Conservation (phyloP, 1,140 invertebrate species). For the Leptopilina clavipes region DNA sequence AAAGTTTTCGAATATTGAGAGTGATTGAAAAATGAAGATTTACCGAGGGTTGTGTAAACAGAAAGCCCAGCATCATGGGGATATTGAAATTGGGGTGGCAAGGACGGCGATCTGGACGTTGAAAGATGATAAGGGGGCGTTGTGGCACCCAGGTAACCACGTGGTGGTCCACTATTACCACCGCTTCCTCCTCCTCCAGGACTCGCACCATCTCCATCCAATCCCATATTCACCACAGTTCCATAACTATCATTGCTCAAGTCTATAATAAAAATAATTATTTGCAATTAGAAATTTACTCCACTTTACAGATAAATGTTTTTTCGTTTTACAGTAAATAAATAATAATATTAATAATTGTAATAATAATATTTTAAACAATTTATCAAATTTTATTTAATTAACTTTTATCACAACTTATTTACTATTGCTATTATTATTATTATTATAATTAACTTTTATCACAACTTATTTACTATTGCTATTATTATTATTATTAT, state of each 20-base stretch:
- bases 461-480: too few species aligned
- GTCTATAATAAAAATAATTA: slow-evolving; percentile 75
- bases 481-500: too few species aligned
- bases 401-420: too few species aligned
- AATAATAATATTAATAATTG: too few species aligned
- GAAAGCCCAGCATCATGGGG: slow-evolving; percentile 81
- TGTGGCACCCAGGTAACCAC: slow-evolving; percentile 78
- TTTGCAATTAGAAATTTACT: slow-evolving; percentile 15
- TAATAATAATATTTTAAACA: too few species aligned
- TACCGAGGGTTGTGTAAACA: slow-evolving; percentile 87
- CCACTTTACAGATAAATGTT: too few species aligned
- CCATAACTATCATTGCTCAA: slow-evolving; percentile 91
- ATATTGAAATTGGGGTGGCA: slow-evolving; percentile 81
- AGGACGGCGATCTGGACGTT: slow-evolving; percentile 83
- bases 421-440: too few species aligned
- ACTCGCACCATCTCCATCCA: slow-evolving; percentile 85
- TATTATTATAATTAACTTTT: too few species aligned
- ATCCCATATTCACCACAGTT: slow-evolving; percentile 84
- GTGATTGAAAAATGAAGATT: slow-evolving; percentile 47
- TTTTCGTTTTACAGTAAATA: too few species aligned
- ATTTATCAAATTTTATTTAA: not conserved
- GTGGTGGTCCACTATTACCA: slow-evolving; percentile 76
- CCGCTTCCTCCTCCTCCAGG: slow-evolving; percentile 79
- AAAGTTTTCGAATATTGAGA: too few species aligned
- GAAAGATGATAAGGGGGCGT: slow-evolving; percentile 86